A percentile compares a stretch with the other conserved stretches of the same genome.
Evolutionary conservation across 1,140 invertebrate genomes (phyloP).

Genomic region (Coenobita brevimanus): DNA sequence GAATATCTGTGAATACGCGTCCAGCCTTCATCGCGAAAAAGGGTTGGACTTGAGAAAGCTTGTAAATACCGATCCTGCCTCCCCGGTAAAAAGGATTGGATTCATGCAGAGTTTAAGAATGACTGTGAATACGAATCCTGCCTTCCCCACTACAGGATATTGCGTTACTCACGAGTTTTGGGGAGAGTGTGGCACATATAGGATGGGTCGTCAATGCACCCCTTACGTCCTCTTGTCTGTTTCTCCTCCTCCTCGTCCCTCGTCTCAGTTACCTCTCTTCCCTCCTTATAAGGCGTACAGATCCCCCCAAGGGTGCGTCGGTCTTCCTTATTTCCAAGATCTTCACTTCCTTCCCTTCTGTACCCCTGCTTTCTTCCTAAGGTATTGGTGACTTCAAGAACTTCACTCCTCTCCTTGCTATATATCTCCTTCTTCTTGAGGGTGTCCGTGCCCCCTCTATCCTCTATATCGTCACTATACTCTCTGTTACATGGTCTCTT

Average conservation of each 20-base stretch:
- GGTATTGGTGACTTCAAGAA: not conserved
- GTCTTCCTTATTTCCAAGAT: not conserved
- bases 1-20: no score
- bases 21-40: no score
- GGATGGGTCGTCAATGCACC: not conserved
- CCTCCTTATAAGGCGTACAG: not conserved
- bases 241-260: not conserved
- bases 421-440: not conserved
- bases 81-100: no score
- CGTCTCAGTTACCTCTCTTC: not conserved
- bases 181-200: constrained; percentile 57
- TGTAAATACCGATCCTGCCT: no score
- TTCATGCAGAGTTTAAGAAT: no score
- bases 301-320: not conserved
- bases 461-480: not conserved
- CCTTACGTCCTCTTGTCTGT: not conserved
- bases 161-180: constrained; percentile 62
- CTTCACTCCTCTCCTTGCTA: not conserved
- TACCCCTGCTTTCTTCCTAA: not conserved
- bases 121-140: no score
- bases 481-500: not conserved
- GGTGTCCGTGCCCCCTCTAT: not conserved
- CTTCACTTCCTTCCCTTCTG: not conserved
- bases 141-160: constrained; percentile 33
- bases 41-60: no score